phyloP scores from a whole-genome alignment of 2,113 vertebrate genomes.

The Todiramphus chloris region DNA sequence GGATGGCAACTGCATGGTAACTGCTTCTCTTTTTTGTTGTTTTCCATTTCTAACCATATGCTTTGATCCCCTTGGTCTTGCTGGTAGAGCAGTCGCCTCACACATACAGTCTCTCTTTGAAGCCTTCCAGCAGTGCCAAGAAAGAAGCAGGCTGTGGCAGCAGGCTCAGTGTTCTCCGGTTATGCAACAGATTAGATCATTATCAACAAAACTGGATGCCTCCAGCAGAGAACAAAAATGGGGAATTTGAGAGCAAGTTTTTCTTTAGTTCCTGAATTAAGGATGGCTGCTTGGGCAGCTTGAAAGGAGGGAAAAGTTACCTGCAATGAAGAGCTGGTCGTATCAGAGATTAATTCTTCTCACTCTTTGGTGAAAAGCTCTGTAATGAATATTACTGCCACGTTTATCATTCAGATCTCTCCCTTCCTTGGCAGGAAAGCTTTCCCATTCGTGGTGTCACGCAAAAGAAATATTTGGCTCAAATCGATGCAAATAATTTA shows the following conservation, averaged over 20 bases:
- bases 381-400: neutral
- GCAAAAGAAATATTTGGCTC: neutral
- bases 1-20: neutral
- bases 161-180: constrained; percentile 19
- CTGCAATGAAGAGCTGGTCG: neutral
- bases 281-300: neutral
- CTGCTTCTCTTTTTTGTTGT: neutral
- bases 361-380: neutral
- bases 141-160: constrained; percentile 51
- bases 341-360: neutral
- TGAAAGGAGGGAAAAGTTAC: neutral
- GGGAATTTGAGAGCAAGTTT: neutral
- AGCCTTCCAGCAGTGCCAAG: constrained; percentile 51
- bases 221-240: constrained; percentile 36
- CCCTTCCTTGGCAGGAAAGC: neutral
- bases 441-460: neutral
- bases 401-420: neutral
- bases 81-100: constrained; percentile 45
- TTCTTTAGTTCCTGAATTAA: neutral
- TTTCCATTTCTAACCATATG: constrained; percentile 39
- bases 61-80: constrained; percentile 42
- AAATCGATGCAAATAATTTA: neutral
- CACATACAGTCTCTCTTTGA: constrained; percentile 38
- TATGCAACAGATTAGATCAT: constrained; percentile 67
- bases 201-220: constrained; percentile 53